A percentile compares a stretch with the other conserved stretches of the same genome.
These are phyloP conservation scores for Cettia cetti DNA, from an alignment of 2,113 vertebrate species.

Conservation along the genomic window DNA sequence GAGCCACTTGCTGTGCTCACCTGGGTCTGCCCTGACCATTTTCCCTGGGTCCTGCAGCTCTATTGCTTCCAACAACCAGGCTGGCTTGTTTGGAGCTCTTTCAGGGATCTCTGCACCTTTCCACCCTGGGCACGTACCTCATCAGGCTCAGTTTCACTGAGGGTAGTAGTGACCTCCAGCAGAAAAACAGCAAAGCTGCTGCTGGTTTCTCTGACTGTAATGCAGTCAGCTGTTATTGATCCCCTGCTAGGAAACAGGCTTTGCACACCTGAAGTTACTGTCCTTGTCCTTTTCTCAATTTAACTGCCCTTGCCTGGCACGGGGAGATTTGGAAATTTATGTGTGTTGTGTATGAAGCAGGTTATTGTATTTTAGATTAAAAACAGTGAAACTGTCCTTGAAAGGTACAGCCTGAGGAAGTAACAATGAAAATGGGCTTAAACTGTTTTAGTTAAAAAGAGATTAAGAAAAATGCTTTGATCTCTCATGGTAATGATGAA, in stretches of 20 bases:
- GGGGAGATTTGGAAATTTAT: conserved; percentile 33
- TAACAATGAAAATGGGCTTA: conserved; percentile 11
- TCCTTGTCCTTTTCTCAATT: conserved; percentile 30
- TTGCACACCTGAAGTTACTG: conserved; percentile 2
- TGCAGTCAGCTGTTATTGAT: conserved; percentile 12
- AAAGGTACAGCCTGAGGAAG: conserved; percentile 21
- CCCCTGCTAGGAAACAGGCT: background rate
- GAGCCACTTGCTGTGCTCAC: background rate
- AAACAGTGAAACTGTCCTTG: conserved; percentile 7
- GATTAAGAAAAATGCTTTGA: background rate
- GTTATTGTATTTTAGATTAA: conserved; percentile 7
- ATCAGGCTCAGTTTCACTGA: background rate
- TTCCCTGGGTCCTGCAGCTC: background rate
- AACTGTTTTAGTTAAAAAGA: conserved; percentile 38
- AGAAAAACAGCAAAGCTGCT: background rate
- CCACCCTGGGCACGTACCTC: background rate
- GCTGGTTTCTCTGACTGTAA: rapidly evolving
- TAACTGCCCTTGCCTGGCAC: background rate
- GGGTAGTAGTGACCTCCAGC: background rate
- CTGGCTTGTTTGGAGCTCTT: background rate
- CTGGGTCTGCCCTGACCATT: background rate
- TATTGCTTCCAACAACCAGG: background rate
- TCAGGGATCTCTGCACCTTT: background rate
- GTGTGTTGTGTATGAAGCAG: background rate
- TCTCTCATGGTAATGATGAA: background rate